Evolutionary conservation across 1,140 invertebrate genomes (phyloP), one percentile per base, ranked within the genome.

Genomic region (Bombus superbus): DNA sequence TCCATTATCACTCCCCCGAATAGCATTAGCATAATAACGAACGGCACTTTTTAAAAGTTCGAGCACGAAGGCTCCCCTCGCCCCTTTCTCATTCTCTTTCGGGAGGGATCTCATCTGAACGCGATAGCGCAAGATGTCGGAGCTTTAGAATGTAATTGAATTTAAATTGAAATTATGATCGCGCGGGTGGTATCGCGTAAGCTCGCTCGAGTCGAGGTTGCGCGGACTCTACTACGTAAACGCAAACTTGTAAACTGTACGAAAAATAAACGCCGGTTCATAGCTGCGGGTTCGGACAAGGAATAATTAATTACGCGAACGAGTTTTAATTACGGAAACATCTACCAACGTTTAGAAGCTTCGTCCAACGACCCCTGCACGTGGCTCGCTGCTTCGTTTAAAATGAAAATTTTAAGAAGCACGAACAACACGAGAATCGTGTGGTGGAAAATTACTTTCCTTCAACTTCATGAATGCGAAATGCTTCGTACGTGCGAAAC

Each of bases 21-120:
- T 92, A 86, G 76, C 76, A 92, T 93, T 92, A 91, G 90, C 90
- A 92, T 92, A 93, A 92, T 92, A 92, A 92, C 90, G 82, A 91
- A 89, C 53, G 68, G 57, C 76, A 73, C 77, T 83, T 80, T 89
- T 89, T 86, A 84, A 79, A 84, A 78, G 76, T 86, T 57, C 32
- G 18, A 59, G 59, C 85, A 83, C 66, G 40, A 32, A 25, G 40
- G 35, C 40, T 38, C 35, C 38, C 18, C 62, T 44, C 62, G 3
- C 57, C 22, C 22, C 76, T 32, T 35, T 44, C n/a, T 44, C 62
- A 44, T 59, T 59, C 78, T 18, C n/a, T 76, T 66, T 47, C 42
- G 38, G 2, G 66, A 4, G 62, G 75, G 47, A 79, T 83, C 77
- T 53, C 57, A 28, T 78, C 38, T 68, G 74, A 86, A 40, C 68